Evolutionary conservation across 1,140 invertebrate species (phyloP).

Genomic region (Idris sp.): DNA sequence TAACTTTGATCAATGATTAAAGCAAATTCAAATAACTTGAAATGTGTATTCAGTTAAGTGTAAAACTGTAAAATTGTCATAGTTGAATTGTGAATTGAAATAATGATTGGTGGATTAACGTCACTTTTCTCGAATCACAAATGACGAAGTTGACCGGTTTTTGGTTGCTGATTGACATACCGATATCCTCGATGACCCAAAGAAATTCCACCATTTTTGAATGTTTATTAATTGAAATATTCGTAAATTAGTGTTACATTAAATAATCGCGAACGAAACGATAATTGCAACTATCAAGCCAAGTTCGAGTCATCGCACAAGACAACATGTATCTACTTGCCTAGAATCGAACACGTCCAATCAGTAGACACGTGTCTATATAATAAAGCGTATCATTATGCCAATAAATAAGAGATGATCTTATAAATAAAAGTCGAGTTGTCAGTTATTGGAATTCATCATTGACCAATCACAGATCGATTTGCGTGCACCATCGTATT

Average conservation of each 20-base stretch:
- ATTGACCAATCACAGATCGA: constrained; percentile 21
- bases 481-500: background rate
- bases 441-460: constrained; percentile 29
- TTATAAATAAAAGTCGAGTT: constrained; percentile 52
- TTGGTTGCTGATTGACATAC: constrained; percentile 30
- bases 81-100: too few relatives aligned
- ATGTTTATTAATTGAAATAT: background rate
- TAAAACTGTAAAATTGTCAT: too few relatives aligned
- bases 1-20: too few relatives aligned
- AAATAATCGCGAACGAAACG: constrained; percentile 35
- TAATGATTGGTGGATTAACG: too few relatives aligned
- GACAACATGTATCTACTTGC: constrained; percentile 23
- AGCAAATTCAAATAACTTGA: too few relatives aligned
- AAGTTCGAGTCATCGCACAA: constrained; percentile 31
- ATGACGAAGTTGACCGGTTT: background rate
- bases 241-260: constrained; percentile 6
- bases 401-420: constrained; percentile 45
- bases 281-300: constrained; percentile 49
- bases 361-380: constrained; percentile 52
- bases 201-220: constrained; percentile 48
- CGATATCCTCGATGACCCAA: constrained; percentile 55
- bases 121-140: too few relatives aligned
- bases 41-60: too few relatives aligned
- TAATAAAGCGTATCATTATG: constrained; percentile 45
- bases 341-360: constrained; percentile 44